Evolutionary conservation across 2,113 vertebrate genomes (phyloP), one percentile per base, ranked within the genome.

Genomic region (Alaudala cheleensis): DNA sequence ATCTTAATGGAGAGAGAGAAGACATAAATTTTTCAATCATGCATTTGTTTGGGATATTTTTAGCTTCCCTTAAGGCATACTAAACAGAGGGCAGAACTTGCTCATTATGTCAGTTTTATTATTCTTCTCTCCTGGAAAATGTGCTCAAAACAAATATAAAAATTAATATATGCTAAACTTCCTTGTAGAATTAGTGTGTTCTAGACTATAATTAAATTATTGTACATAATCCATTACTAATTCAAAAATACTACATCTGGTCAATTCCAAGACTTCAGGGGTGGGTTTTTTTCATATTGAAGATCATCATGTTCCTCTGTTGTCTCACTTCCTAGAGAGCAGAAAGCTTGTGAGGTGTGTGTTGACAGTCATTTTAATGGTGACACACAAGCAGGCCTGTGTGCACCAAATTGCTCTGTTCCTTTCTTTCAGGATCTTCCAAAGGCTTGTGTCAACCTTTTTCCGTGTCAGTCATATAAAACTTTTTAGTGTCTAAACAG

Each of bases 351-450:
- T 21, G 42, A 83, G 28, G 37, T 92, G 6, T 82, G 15, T 51
- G 15, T 33, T 5, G 1, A 50, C 14, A 39, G 6, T 44, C 42
- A 12, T 37, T 80, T 53, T 57, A 39, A 33, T 47, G 31, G 21
- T 81, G 44, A 24, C 20, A 58, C 39, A 9, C 28, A 45, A 33
- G 33, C 24, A 44, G 1, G 0, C 1, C 0, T 16, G 8, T 40
- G 22, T 21, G 21, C 20, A 17, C 47, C 14, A 7, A 73, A 54
- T 51, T 54, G 2, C 66, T 73, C 33, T 49, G 4, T 77, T 69
- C 21, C 39, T 69, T 88, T 91, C 56, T 83, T 83, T 66, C 33
- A 65, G 34, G 22, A 12, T 78, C 29, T 39, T 81, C 42, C 0
- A 0, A 56, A 44, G 31, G 16, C 25, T 72, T 88, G 11, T 56